Evolutionary conservation across 2,888 invertebrate species (phyloP), one percentile per base, ranked within the genome.

Genomic region (Pollenia angustigena): DNA sequence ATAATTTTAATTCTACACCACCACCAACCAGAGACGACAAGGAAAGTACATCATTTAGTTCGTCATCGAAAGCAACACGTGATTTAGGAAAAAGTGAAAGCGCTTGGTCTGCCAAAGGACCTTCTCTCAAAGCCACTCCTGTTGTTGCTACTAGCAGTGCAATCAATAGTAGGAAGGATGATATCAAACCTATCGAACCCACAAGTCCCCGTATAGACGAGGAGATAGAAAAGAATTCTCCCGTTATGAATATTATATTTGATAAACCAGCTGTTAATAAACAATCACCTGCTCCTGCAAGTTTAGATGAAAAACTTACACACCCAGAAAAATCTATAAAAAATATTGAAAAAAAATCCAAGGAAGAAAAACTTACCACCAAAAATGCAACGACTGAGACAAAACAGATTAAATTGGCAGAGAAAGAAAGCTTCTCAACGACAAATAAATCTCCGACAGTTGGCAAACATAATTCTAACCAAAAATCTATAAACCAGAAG

Each of bases 51-150:
- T 92, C 92, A n/a, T 91, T 92, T 16, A 92, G 92, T 88, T 91
- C 92, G 11, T 92, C 93, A 1, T 92, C 93, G 16, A 93, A 93
- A 80, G 92, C 92, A 2, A 92, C 93, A 2, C 91, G 93, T 0
- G 93, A 92, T 84, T 79, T 91, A 40, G 92, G 92, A 14, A 93
- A 93, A 64, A 92, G 91, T 78, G 93, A 93, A 88, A 93, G 93
- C 74, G 92, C 92, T 50, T 93, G 93, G 93, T 93, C 93, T 0
- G 92, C 93, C 9, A 93, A 93, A 88, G 93, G 93, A 0, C 93
- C 93, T 0, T 93, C 93, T 0, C 81, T 93, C 1, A 93, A 93
- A 88, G 92, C 93, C 0, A 93, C 92, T 2, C 92, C 93, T 0
- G 93, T 93, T 16, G 90, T 93, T 56, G 90, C 90, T 23, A 85